Conservation (phyloP, 2,113 vertebrate species). For the Orthochromis malagaraziensis region DNA sequence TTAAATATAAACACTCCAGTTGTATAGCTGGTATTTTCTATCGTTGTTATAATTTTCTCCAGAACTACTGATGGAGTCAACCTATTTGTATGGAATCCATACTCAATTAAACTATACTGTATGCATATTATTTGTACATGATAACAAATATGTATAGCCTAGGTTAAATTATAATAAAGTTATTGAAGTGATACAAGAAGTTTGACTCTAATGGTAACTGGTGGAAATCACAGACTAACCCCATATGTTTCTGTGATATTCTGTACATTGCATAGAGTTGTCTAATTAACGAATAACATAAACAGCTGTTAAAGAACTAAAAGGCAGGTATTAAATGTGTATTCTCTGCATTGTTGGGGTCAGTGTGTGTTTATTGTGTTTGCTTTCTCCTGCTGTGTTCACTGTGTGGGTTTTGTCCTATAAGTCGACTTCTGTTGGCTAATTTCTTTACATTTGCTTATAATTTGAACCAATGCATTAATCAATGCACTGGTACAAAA, state of each 20-base stretch:
- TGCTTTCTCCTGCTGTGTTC: not conserved
- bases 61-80: not conserved
- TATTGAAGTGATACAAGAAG: not conserved
- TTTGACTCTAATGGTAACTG: not conserved
- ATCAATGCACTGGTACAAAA: not conserved
- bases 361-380: not conserved
- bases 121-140: not conserved
- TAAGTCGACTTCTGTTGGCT: rapidly evolving
- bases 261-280: not conserved
- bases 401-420: not conserved
- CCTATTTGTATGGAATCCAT: not conserved
- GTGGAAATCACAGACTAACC: not conserved
- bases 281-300: not conserved
- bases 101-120: not conserved
- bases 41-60: not conserved
- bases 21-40: not conserved
- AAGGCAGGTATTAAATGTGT: not conserved
- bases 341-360: not conserved
- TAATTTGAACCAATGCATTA: not conserved
- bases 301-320: not conserved
- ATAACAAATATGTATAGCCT: not conserved
- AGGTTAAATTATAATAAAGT: not conserved
- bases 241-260: not conserved
- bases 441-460: not conserved
- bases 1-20: not conserved